A percentile compares a stretch with the other conserved stretches of the same genome.
These are phyloP conservation scores for Hydrozoanthus gracilis DNA, from an alignment of 92 coral and sea anemone species.

Conservation along the genomic window DNA sequence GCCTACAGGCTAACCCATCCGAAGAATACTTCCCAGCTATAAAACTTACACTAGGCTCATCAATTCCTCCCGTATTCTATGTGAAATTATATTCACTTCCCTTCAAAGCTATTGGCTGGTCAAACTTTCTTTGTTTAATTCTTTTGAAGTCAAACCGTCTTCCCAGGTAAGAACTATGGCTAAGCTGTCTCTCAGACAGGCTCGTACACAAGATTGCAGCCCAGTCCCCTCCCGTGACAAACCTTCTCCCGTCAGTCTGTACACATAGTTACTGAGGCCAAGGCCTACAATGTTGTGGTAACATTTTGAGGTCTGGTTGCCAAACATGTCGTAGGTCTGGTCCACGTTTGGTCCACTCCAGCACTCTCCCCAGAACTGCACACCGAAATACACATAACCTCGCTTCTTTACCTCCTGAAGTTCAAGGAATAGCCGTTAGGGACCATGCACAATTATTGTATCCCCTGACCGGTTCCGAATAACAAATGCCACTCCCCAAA, in stretches of 20 bases:
- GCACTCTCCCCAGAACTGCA: slow-evolving; percentile 35
- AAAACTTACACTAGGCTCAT: no score
- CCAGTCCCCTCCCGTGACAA: not conserved
- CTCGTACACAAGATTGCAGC: no score
- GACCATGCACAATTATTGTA: not conserved
- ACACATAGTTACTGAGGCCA: slow-evolving; percentile 9
- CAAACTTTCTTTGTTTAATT: no score
- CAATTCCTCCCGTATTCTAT: no score
- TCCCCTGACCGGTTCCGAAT: not conserved
- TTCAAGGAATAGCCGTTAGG: not conserved
- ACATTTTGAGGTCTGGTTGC: not conserved
- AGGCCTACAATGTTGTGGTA: slow-evolving; percentile 8
- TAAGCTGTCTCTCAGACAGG: no score
- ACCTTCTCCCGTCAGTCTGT: slow-evolving; percentile 20
- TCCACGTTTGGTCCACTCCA: slow-evolving; percentile 14
- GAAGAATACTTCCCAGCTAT: no score
- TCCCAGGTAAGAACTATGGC: no score
- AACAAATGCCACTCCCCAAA: no score
- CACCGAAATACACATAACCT: slow-evolving; percentile 31
- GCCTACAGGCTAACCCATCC: no score
- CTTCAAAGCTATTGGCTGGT: no score
- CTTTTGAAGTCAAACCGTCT: no score
- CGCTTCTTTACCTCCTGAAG: slow-evolving; percentile 2
- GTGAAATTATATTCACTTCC: no score
- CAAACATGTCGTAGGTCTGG: slow-evolving; percentile 20